Base-by-base conservation (phyloP, 2,888 invertebrate genomes). In the Melikaiella ostensackeni region DNA sequence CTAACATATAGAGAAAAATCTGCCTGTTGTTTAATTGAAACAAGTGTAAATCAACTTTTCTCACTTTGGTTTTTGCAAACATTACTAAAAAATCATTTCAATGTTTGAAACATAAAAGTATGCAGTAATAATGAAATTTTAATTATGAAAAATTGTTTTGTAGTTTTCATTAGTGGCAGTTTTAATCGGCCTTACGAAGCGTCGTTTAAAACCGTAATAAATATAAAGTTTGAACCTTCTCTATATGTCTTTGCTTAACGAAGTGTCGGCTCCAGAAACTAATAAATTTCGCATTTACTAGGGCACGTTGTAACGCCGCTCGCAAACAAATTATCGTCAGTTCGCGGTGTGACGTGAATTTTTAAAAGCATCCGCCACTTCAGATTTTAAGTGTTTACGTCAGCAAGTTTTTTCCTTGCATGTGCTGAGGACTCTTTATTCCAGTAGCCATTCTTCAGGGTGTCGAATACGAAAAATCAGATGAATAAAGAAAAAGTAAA, bases 251-350 rank as follows among this genome's bases (percentile, higher is more conserved):
- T 74, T 61, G 50, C 76, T 62, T 75, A 77, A 70, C 75, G 55
- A 79, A 79, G 66, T 63, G 66, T 70, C 75, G 79, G 62, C 79
- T 75, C 70, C 75, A 75, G 76, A 57, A 61, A 75, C 76, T 77
- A 79, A 76, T 77, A 75, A 79, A 79, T 77, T 79, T 70, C 62
- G 55, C 21, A 61, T 75, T 79, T 79, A 76, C 76, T 66, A 59
- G 70, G 66, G 38, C 50, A 73, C 75, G 57, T 77, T 62, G 74
- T 73, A 59, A 38, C 42, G 70, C 73, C 62, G 74, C 46, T 70
- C 73, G 42, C 33, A 59, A 75, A 76, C 74, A 78, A 78, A 78
- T 78, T 78, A 76, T 76, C 76, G 64, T 70, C 75, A 75, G 57
- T 75, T 61, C 59, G 55, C 30, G 30, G 66, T 77, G 70, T 77